Percentiles rank a stretch among this genome's conserved stretches.
These are phyloP conservation scores for Ondatra zibethicus DNA, from an alignment of 2,113 vertebrate species.

Conservation along the genomic window DNA sequence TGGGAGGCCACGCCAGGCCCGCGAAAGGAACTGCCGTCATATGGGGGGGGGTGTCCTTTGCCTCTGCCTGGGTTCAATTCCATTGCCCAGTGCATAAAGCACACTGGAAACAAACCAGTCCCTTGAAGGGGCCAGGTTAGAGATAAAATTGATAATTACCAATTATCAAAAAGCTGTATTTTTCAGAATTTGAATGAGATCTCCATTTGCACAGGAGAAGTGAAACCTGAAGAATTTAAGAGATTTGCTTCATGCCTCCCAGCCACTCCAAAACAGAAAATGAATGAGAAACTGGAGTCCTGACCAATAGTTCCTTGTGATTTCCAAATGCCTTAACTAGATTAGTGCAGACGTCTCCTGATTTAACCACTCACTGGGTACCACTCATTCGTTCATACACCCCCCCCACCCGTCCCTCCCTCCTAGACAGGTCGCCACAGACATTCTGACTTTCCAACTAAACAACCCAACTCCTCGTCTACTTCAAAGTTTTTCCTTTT, in stretches of 20 bases:
- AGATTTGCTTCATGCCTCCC: not conserved
- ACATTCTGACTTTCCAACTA: not conserved
- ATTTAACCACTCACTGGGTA: not conserved
- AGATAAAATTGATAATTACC: not conserved
- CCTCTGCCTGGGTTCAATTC: slow-evolving; percentile 12
- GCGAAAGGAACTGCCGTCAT: not conserved
- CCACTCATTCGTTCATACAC: not conserved
- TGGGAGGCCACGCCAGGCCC: rapidly evolving
- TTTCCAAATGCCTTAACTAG: not conserved
- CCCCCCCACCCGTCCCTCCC: rapidly evolving
- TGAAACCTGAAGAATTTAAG: not conserved
- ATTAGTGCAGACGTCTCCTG: not conserved
- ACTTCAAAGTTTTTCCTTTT: not conserved
- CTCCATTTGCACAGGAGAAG: not conserved
- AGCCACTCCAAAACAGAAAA: not conserved
- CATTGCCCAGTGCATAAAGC: not conserved
- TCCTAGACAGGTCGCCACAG: not conserved
- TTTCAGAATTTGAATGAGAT: not conserved
- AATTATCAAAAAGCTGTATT: not conserved
- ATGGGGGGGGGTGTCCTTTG: not conserved
- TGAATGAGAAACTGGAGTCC: not conserved
- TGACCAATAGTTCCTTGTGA: not conserved
- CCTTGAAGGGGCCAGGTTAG: not conserved
- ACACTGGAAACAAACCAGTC: not conserved
- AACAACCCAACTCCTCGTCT: not conserved